Evolutionary conservation across 2,113 vertebrate genomes (phyloP).

Genomic region (Sterna hirundo): DNA sequence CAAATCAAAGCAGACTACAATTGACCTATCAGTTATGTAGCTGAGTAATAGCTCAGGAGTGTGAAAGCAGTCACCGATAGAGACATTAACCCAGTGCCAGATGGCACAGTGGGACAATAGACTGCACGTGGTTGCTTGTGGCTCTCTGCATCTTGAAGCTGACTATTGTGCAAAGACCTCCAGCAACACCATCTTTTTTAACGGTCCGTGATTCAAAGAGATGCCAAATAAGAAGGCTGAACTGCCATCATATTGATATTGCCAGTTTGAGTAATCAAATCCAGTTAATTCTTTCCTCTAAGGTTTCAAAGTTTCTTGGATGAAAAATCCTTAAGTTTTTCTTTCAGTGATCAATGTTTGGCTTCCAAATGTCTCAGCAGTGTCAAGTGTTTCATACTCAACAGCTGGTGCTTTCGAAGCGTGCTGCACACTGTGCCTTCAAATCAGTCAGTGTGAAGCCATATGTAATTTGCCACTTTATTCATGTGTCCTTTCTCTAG

Average conservation of each 20-base stretch:
- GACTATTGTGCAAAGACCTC: background rate
- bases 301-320: background rate
- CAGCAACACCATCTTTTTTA: background rate
- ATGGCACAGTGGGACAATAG: background rate
- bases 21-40: background rate
- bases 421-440: background rate
- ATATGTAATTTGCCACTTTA: background rate
- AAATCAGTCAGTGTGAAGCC: background rate
- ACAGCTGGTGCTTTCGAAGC: background rate
- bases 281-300: background rate
- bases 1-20: background rate
- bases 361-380: background rate
- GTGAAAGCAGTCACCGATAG: background rate
- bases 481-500: background rate
- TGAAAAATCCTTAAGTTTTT: background rate
- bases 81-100: background rate
- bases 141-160: background rate
- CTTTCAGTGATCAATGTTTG: background rate
- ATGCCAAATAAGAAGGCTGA: background rate
- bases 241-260: background rate
- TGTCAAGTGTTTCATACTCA: background rate
- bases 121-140: background rate
- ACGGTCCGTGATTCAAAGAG: background rate
- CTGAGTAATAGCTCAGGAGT: background rate
- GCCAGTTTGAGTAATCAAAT: background rate